Evolutionary conservation across 2,797 vertebrate genomes (phyloP).

Genomic region (Lutra lutra): DNA sequence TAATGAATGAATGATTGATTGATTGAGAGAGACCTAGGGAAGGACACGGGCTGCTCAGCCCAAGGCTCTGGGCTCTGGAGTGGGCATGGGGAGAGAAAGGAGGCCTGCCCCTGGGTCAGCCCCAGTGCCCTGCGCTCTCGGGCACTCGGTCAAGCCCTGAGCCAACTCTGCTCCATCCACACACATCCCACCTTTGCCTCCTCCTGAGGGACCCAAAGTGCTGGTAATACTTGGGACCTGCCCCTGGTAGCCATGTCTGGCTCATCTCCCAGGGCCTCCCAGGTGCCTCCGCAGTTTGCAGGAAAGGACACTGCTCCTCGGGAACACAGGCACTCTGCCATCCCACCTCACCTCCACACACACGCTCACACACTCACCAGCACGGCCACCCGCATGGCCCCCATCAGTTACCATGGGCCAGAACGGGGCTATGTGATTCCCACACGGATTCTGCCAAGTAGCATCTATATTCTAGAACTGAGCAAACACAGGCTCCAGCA

Average conservation of each 20-base stretch:
- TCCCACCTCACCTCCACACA: accelerated
- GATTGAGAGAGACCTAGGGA: not conserved
- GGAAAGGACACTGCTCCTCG: not conserved
- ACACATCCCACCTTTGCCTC: not conserved
- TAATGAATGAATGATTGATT: not conserved
- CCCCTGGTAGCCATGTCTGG: not conserved
- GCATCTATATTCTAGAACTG: accelerated
- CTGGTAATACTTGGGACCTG: accelerated
- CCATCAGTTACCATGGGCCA: accelerated
- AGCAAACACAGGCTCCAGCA: not conserved
- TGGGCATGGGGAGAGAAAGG: accelerated
- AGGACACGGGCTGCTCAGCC: not conserved
- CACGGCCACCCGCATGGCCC: accelerated
- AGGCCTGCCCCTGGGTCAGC: too few relatives aligned
- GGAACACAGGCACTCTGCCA: not conserved
- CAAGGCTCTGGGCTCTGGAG: not conserved
- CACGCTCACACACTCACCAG: not conserved
- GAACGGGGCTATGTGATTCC: accelerated
- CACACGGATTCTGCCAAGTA: accelerated
- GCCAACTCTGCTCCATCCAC: not conserved
- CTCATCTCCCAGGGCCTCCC: not conserved
- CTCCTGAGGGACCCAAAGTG: not conserved
- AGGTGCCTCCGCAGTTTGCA: too few relatives aligned
- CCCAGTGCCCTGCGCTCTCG: too few relatives aligned
- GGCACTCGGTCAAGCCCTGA: not conserved